phyloP scores from a whole-genome alignment of 2,888 invertebrate species.

The Sinohyriopsis cumingii region DNA sequence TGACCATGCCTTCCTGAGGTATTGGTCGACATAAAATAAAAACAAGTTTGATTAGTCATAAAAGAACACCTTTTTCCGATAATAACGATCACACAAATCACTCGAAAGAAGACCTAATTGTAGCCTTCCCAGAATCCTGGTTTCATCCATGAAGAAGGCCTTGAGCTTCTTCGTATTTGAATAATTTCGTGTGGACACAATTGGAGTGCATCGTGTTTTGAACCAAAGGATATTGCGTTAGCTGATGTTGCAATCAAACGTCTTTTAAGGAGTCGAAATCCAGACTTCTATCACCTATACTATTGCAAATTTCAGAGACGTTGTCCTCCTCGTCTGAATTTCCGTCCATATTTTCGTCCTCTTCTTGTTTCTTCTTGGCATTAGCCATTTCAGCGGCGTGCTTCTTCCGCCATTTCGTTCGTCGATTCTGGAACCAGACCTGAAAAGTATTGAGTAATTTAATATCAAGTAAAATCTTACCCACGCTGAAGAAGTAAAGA shows the following conservation, averaged over 20 bases:
- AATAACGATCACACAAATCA: too few species aligned
- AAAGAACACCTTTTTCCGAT: too few species aligned
- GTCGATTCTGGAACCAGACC: slow-evolving; percentile 99
- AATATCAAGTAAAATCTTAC: not conserved
- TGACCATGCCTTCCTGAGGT: too few species aligned
- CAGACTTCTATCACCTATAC: slow-evolving; percentile 29
- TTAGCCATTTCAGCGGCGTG: slow-evolving; percentile 99
- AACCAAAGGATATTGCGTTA: too few species aligned
- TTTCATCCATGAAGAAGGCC: too few species aligned
- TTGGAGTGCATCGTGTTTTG: too few species aligned
- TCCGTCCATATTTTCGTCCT: slow-evolving; percentile 60
- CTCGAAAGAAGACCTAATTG: too few species aligned
- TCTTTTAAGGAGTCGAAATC: slow-evolving; percentile 34
- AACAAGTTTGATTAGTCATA: too few species aligned
- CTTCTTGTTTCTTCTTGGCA: slow-evolving; percentile 76
- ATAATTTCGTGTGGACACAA: too few species aligned
- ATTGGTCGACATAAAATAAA: too few species aligned
- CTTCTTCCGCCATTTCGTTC: slow-evolving; percentile 99
- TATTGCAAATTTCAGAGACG: slow-evolving; percentile 23
- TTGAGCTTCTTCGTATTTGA: too few species aligned
- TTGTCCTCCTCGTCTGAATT: slow-evolving; percentile 63
- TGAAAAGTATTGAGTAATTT: slow-evolving; percentile 73
- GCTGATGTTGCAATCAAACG: slow-evolving; percentile 4
- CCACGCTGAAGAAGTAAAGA: not conserved
- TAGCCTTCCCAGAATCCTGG: too few species aligned